phyloP scores from a whole-genome alignment of 2,888 invertebrate species.

The Operophtera brumata region DNA sequence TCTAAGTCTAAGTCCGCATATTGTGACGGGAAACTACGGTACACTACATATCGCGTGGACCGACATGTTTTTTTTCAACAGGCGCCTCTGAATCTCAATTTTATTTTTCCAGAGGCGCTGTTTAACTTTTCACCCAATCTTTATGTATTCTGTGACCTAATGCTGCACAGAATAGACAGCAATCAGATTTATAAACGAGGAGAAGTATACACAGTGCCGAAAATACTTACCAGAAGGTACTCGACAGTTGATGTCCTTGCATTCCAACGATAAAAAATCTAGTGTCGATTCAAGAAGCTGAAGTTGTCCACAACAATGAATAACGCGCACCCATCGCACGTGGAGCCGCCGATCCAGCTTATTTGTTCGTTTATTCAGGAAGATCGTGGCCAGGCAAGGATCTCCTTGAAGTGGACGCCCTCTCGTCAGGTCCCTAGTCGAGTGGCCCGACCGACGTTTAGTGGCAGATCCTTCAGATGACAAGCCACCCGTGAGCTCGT shows the following conservation, averaged over 20 bases:
- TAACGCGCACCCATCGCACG: conserved; percentile 40
- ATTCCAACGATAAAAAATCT: conserved; percentile 65
- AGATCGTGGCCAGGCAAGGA: conserved; percentile 39
- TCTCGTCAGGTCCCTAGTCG: conserved; percentile 29
- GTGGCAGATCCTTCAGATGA: conserved; percentile 32
- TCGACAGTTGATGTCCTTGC: conserved; percentile 53
- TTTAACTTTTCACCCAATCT: too few species aligned
- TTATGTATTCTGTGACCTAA: too few species aligned
- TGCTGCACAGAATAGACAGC: too few species aligned
- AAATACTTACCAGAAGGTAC: conserved; percentile 40
- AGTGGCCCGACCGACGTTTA: conserved; percentile 28
- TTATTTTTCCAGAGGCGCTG: too few species aligned
- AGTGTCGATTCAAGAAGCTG: conserved; percentile 66
- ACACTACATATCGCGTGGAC: too few species aligned
- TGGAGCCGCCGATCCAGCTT: conserved; percentile 52
- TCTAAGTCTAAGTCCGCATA: too few species aligned
- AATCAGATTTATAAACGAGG: too few species aligned
- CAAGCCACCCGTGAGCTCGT: conserved; percentile 42
- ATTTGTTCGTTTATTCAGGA: conserved; percentile 40
- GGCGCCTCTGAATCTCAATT: too few species aligned
- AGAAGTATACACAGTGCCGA: too few species aligned
- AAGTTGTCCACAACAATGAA: conserved; percentile 57
- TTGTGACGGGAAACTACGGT: too few species aligned
- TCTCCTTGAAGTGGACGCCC: conserved; percentile 44
- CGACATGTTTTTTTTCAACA: too few species aligned